Evolutionary conservation across 2,113 vertebrate species (phyloP), one percentile per base, ranked within the genome.

Genomic region (Thamnaconus septentrionalis): DNA sequence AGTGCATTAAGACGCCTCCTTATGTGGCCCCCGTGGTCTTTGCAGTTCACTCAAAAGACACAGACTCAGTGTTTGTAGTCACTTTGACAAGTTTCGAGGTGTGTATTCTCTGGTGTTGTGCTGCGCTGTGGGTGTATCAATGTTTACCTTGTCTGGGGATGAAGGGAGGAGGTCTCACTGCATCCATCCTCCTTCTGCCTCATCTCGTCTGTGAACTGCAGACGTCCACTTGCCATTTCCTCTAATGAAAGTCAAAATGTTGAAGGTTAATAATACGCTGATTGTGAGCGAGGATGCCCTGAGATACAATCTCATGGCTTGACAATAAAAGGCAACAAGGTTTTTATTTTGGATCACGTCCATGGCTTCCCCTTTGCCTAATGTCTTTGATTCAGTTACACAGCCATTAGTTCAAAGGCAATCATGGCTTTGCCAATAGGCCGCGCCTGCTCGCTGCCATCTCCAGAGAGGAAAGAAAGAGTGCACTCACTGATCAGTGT

Each of bases 321-420:
- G 60, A 81, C 59, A 55, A 59, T 61, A 82, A 79, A 78, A 66
- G 47, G 5, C 8, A 47, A 61, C 6, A 6, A 31, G 1, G 18
- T 31, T 73, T 74, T 71, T 56, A 56, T 71, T 73, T 78, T 83
- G 61, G 78, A 67, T 61, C 10, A 5, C 4, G 9, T 48, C 67
- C 73, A 59, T 57, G 50, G 48, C 12, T 71, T 75, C 81, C 75
- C 71, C 75, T 79, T 80, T 71, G 18, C 64, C 76, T 81, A 75
- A 83, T 79, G 79, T 73, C 74, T 72, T 11, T 79, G 80, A 88
- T 88, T 83, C 11, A 42, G 88, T 91, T 88, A 84, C n/a, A 61
- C 47, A 40, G 81, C 83, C 88, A 86, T 89, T 88, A 84, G 75
- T 81, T 82, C 63, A 73, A 68, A 73, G 52, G 73, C 79, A 82